Evolutionary conservation across 1,140 invertebrate genomes (phyloP), one percentile per base, ranked within the genome.

Genomic region (Polypedilum pembai): DNA sequence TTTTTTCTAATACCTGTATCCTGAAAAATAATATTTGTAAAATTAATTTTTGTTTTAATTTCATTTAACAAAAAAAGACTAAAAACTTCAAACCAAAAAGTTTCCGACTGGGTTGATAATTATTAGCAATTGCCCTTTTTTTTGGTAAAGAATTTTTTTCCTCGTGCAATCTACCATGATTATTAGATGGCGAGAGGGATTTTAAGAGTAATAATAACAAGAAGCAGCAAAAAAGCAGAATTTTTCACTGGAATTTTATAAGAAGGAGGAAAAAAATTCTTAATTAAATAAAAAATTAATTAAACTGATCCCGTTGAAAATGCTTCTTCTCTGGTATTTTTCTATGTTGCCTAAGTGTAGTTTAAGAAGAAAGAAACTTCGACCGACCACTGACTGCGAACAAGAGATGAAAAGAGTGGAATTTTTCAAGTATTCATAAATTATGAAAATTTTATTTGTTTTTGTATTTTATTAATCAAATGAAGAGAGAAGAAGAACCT

Each of bases 271-370:
- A 69, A 69, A 69, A 69, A 69, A 69, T 69, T 69, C 65, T 69
- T 69, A 69, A 69, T 69, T 69, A 69, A 69, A 69, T 69, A 69
- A 69, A 69, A 69, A 69, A 69, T 69, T 69, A 69, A 69, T 69
- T 69, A 69, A 69, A 69, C 18, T 18, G 65, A 69, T 21, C 20
- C 45, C 8, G 20, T 20, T 69, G 65, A 7, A n/a, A 56, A 69
- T 69, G 65, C n/a, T 56, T 56, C 45, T 56, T 56, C 45, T 56
- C n/a, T 56, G 45, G 45, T 56, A 56, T 56, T 56, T 56, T 4
- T 12, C 1, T 12, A 56, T 3, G 24, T 33, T 56, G n/a, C 45
- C 1, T 12, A 56, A 33, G 24, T 33, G 5, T 33, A 33, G 24
- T 33, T 12, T 1, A 56, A 56, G 45, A 56, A 56, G 45, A 56